A percentile compares a stretch with the other conserved stretches of the same genome.
Conservation (phyloP, 2,797 vertebrate genomes). For the Sebastes vulpes region DNA sequence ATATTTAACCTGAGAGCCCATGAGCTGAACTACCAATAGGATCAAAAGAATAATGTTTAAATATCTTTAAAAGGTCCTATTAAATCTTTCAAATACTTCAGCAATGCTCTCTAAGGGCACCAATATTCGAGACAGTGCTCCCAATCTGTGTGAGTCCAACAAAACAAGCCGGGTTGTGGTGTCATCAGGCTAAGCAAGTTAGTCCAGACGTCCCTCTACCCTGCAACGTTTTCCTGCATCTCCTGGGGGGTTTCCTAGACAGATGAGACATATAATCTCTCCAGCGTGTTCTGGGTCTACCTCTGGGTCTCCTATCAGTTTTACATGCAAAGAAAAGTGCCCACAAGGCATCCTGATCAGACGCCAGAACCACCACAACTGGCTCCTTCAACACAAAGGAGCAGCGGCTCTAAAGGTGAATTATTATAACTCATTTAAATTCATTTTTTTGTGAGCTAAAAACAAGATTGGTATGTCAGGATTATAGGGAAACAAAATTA, state of each 20-base stretch:
- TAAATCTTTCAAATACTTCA: neutral
- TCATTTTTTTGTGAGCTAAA: neutral
- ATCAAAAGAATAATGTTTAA: conserved; percentile 10
- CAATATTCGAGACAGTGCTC: neutral
- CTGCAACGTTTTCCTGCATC: neutral
- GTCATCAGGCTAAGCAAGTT: neutral
- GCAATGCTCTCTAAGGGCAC: neutral
- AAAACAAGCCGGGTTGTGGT: neutral
- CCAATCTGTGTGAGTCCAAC: neutral
- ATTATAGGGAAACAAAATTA: neutral
- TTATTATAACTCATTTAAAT: neutral
- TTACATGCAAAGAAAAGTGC: neutral
- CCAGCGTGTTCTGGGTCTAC: neutral
- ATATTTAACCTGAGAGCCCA: neutral
- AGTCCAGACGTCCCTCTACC: neutral
- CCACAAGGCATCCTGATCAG: neutral
- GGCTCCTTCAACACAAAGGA: neutral
- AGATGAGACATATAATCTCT: neutral
- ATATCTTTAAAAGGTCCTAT: conserved; percentile 7
- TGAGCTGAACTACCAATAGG: neutral
- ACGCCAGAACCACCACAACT: neutral
- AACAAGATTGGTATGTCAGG: neutral
- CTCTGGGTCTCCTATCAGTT: neutral
- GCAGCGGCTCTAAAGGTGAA: neutral
- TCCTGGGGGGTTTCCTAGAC: neutral